phyloP scores from a whole-genome alignment of 2,888 invertebrate genomes.

The Agrochola circellaris region DNA sequence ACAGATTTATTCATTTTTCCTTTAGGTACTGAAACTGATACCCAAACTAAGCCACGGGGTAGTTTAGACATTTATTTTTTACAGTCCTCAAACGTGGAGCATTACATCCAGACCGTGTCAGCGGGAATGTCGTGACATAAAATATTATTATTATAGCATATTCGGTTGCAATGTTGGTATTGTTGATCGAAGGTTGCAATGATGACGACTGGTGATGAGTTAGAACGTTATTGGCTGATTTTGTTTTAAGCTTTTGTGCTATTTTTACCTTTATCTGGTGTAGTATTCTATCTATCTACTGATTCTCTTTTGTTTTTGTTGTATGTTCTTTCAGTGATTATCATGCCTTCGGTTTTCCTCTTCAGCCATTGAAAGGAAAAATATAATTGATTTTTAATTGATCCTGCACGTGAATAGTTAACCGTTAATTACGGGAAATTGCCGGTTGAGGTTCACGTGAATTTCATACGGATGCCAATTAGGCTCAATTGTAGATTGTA shows the following conservation, averaged over 20 bases:
- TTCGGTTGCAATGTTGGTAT: no score
- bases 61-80: no score
- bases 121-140: no score
- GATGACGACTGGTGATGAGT: neutral
- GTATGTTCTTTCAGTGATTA: neutral
- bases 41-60: no score
- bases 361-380: slow-evolving; percentile 30
- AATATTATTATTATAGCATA: no score
- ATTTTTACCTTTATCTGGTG: neutral
- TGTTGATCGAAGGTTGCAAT: no score
- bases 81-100: no score
- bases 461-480: slow-evolving; percentile 33
- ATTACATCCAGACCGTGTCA: no score
- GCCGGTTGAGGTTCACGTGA: slow-evolving; percentile 39
- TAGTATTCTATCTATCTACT: neutral
- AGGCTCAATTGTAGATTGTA: slow-evolving; percentile 50
- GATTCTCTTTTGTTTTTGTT: neutral
- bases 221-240: neutral
- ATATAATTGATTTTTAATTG: slow-evolving; percentile 24
- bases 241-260: neutral
- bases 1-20: no score
- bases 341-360: slow-evolving; percentile 17
- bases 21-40: no score
- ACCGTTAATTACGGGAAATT: slow-evolving; percentile 46
- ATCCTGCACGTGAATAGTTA: slow-evolving; percentile 31